Percentiles rank a stretch among this genome's conserved stretches.
Evolutionary conservation across 2,888 invertebrate genomes (phyloP).

Genomic region (Dryobotodes eremita): DNA sequence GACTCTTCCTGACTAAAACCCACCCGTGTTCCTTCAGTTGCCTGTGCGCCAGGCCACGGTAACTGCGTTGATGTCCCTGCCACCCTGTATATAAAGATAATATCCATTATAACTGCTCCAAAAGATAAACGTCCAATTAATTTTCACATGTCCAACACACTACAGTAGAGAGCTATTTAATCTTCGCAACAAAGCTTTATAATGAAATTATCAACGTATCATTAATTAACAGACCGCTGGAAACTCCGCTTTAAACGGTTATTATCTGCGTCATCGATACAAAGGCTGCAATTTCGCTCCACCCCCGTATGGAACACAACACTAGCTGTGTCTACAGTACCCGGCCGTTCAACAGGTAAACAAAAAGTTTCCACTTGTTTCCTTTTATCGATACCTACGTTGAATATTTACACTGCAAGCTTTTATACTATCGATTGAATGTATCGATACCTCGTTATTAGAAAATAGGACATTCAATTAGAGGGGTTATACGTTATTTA

Average conservation of each 20-base stretch:
- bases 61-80: no score
- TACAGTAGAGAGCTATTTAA: slow-evolving; percentile 50
- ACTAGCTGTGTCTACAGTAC: slow-evolving; percentile 44
- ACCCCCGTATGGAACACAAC: slow-evolving; percentile 41
- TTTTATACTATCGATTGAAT: slow-evolving; percentile 36
- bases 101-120: slow-evolving; percentile 7
- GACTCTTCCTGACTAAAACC: no score
- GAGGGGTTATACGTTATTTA: slow-evolving; percentile 29
- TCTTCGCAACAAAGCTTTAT: slow-evolving; percentile 49
- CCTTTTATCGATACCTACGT: slow-evolving; percentile 58
- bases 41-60: no score
- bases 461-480: slow-evolving; percentile 27
- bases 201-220: slow-evolving; percentile 59
- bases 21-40: no score
- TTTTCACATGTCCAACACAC: slow-evolving; percentile 45
- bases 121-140: slow-evolving; percentile 46
- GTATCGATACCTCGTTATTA: slow-evolving; percentile 13
- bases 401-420: slow-evolving; percentile 24
- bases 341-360: slow-evolving; percentile 72
- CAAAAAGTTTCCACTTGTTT: slow-evolving; percentile 62
- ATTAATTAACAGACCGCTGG: slow-evolving; percentile 54
- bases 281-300: slow-evolving; percentile 62
- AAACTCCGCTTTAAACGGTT: slow-evolving; percentile 52
- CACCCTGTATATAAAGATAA: neutral
- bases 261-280: slow-evolving; percentile 64